These are phyloP conservation scores for Odontocolon sp. DNA, from an alignment of 2,888 invertebrate genomes.

Conservation along the genomic window DNA sequence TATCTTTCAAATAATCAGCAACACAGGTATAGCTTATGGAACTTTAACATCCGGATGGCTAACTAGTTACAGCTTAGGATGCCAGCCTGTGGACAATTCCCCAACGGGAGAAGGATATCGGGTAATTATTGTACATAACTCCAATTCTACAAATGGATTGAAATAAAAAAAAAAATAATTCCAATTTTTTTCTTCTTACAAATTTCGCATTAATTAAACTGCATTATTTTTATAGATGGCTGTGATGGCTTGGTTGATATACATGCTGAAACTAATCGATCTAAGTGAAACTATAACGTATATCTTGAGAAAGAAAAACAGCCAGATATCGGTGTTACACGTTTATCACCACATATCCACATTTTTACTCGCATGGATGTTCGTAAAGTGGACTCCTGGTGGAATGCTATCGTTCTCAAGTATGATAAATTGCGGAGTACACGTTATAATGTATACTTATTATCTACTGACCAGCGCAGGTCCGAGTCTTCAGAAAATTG, in stretches of 20 bases:
- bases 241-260: slow-evolving; percentile 82
- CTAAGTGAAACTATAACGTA: slow-evolving; percentile 87
- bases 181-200: background rate
- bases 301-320: slow-evolving; percentile 86
- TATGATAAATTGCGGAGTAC: slow-evolving; percentile 85
- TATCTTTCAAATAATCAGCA: slow-evolving; percentile 84
- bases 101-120: slow-evolving; percentile 79
- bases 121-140: slow-evolving; percentile 29
- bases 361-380: slow-evolving; percentile 83
- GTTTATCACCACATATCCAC: slow-evolving; percentile 88
- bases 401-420: slow-evolving; percentile 84
- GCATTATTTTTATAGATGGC: slow-evolving; percentile 67
- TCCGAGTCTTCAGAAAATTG: slow-evolving; percentile 81
- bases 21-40: slow-evolving; percentile 62
- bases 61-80: slow-evolving; percentile 83
- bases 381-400: slow-evolving; percentile 84
- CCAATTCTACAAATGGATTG: background rate
- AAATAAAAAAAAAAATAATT: background rate
- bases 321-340: slow-evolving; percentile 87
- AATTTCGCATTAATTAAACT: background rate
- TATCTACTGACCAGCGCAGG: slow-evolving; percentile 85
- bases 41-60: slow-evolving; percentile 84
- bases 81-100: slow-evolving; percentile 87
- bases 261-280: slow-evolving; percentile 85
- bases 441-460: slow-evolving; percentile 89